Evolutionary conservation across 2,113 vertebrate genomes (phyloP).

Genomic region (Eulacestoma nigropectus): DNA sequence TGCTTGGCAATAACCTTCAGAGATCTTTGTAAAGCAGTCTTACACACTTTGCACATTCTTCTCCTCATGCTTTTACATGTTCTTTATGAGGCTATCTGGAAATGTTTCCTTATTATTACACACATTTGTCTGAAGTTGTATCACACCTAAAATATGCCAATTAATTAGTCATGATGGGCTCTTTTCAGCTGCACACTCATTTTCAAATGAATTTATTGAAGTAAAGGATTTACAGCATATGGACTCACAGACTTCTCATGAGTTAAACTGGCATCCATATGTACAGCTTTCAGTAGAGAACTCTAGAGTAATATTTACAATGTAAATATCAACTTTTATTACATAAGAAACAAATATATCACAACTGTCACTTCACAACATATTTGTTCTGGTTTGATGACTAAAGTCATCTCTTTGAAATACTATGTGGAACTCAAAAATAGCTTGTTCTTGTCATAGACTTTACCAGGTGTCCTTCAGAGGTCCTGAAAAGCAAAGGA

Average conservation of each 20-base stretch:
- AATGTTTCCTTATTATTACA: neutral
- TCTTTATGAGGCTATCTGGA: neutral
- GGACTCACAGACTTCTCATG: constrained; percentile 67
- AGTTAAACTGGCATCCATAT: constrained; percentile 72
- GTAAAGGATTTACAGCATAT: constrained; percentile 77
- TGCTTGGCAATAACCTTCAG: neutral
- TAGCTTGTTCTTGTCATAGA: constrained; percentile 68
- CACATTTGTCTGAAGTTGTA: neutral
- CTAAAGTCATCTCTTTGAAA: constrained; percentile 81
- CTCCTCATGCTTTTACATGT: neutral
- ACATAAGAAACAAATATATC: constrained; percentile 81
- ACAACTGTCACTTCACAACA: constrained; percentile 80
- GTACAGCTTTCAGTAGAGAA: constrained; percentile 74
- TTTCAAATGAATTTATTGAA: constrained; percentile 78
- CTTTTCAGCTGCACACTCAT: constrained; percentile 51
- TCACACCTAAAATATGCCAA: neutral
- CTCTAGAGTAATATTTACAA: constrained; percentile 84
- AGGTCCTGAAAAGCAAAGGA: constrained; percentile 79
- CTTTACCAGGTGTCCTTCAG: constrained; percentile 71
- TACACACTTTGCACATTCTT: neutral
- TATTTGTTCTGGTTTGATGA: constrained; percentile 81
- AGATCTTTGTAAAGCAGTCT: neutral
- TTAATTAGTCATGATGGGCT: constrained; percentile 25
- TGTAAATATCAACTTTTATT: constrained; percentile 87
- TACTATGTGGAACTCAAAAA: constrained; percentile 80